Evolutionary conservation across 2,888 invertebrate genomes (phyloP), one percentile per base, ranked within the genome.

Genomic region (Pyrrhia umbra): DNA sequence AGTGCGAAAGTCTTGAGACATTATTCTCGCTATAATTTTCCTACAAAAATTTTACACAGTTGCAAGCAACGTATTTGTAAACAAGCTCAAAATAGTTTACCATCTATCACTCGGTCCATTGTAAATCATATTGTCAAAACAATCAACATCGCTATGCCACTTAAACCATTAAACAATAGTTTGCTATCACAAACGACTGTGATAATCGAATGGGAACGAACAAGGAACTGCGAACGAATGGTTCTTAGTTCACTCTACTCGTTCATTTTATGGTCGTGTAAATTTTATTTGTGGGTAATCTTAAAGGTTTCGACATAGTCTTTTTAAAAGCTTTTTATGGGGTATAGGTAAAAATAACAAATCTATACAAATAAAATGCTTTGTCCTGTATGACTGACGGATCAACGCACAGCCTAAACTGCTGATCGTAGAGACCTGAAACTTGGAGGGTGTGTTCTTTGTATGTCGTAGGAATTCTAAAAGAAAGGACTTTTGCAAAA

Each of bases 181-280:
- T 71, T 42, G 34, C 51, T 9, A 52, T 37, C 60, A 50, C 58
- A 68, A 75, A 57, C 52, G 56, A 21, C 56, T 40, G 56, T 20
- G 69, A 69, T 75, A 71, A 68, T 68, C 70, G 61, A 71, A 70
- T 60, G 43, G 27, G 51, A 75, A 39, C 40, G 47, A 60, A 73
- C 51, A 37, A 55, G 30, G 46, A 72, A 64, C 65, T 50, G n/a
- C n/a, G n/a, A n/a, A 15, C 6, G 40, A 58, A 50, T 13, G 15
- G 69, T 47, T 68, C 37, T 30, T 47, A 46, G 60, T 68, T 70
- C 51, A 75, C 15, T 54, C 52, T 51, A 34, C 13, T 43, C 55
- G 75, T 75, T 55, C 55, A 47, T 59, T 75, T 70, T 55, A 70
- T 70, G 23, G 30, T 27, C 16, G 37, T 30, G 20, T 54, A 27